A percentile compares a stretch with the other conserved stretches of the same genome.
These are phyloP conservation scores for Aegotheles bennettii DNA, from an alignment of 2,113 vertebrate genomes.

Conservation along the genomic window DNA sequence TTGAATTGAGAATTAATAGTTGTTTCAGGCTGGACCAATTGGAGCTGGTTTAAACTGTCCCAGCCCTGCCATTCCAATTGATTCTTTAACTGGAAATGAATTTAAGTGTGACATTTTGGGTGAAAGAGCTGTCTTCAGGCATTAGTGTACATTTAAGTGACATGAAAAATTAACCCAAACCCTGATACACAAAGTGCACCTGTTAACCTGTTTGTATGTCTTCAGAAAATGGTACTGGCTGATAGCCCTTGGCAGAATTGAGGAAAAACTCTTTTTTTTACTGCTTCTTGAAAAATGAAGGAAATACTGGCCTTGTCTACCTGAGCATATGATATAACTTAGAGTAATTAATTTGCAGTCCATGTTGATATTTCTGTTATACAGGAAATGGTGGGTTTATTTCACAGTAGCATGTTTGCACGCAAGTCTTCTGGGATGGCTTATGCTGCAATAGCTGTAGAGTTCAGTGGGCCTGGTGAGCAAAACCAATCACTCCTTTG, in stretches of 20 bases:
- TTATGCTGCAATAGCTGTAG: background rate
- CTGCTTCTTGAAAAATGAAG: background rate
- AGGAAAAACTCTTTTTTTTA: background rate
- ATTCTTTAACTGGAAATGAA: background rate
- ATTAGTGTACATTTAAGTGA: background rate
- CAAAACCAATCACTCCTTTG: background rate
- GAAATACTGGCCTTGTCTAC: background rate
- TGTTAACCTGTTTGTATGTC: background rate
- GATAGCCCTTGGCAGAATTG: background rate
- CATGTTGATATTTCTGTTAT: rapidly evolving
- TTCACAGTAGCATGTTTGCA: background rate
- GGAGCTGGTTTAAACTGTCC: background rate
- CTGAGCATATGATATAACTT: background rate
- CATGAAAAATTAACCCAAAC: background rate
- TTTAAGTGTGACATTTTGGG: background rate
- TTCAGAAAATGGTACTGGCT: background rate
- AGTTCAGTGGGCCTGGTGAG: background rate
- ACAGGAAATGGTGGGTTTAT: background rate
- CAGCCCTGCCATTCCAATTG: background rate
- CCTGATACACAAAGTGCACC: background rate
- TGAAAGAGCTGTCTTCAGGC: background rate
- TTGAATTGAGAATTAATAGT: background rate
- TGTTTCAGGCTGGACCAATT: background rate
- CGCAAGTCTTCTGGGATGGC: background rate
- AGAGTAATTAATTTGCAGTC: background rate